A percentile compares a stretch with the other conserved stretches of the same genome.
phyloP scores from a whole-genome alignment of 2,113 vertebrate species.

The Podarcis raffonei region DNA sequence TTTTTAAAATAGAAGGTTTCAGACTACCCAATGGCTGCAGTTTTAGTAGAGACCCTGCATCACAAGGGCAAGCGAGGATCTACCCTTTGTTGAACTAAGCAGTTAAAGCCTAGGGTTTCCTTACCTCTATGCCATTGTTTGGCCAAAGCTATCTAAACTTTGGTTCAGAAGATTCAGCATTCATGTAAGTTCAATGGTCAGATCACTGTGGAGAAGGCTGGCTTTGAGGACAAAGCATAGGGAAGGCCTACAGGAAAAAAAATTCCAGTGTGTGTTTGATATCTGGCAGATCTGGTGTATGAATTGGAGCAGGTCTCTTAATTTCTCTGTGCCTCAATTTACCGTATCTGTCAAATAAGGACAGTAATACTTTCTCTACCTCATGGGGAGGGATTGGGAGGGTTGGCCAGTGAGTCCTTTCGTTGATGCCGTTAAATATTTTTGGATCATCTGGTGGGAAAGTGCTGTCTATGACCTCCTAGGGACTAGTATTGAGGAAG shows the following conservation, averaged over 20 bases:
- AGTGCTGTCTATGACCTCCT: conserved; percentile 51
- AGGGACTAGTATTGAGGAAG: conserved; percentile 53
- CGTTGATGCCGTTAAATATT: conserved; percentile 47
- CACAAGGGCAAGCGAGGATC: conserved; percentile 46
- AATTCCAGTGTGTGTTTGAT: conserved; percentile 34
- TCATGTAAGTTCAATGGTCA: neutral
- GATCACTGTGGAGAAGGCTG: conserved; percentile 24
- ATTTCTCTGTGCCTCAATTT: conserved; percentile 71
- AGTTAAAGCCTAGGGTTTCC: conserved; percentile 5
- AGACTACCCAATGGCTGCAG: conserved; percentile 48
- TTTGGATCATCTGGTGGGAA: conserved; percentile 62
- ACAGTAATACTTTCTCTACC: conserved; percentile 63
- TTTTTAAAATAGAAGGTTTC: conserved; percentile 40
- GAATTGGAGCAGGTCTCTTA: conserved; percentile 67
- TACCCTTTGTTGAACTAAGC: neutral
- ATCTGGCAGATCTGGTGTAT: conserved; percentile 50
- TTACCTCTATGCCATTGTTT: conserved; percentile 22
- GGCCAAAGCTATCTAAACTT: conserved; percentile 16
- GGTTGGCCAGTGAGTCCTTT: conserved; percentile 61
- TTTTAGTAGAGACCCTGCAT: conserved; percentile 29
- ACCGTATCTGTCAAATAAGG: conserved; percentile 60
- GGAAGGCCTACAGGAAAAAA: conserved; percentile 33
- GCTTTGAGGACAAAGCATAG: conserved; percentile 40
- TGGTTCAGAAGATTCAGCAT: conserved; percentile 38
- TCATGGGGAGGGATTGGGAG: conserved; percentile 50